phyloP scores from a whole-genome alignment of 2,888 invertebrate species.

The Drosophila diplacantha region DNA sequence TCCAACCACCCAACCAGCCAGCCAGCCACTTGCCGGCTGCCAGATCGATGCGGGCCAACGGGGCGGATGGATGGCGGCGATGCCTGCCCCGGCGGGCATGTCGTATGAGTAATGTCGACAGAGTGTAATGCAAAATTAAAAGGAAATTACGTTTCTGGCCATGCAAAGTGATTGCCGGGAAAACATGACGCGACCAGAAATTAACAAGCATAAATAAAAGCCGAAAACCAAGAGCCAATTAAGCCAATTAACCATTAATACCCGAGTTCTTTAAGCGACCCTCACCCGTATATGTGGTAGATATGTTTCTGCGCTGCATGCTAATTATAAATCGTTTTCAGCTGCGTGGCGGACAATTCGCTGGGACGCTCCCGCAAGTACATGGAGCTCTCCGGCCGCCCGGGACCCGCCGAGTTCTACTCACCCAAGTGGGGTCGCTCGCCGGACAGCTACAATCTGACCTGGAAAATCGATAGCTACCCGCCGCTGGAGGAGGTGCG shows the following conservation, averaged over 20 bases:
- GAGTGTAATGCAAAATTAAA: slow-evolving; percentile 43
- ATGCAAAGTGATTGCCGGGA: slow-evolving; percentile 18
- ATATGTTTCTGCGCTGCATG: neutral
- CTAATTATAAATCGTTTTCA: slow-evolving; percentile 61
- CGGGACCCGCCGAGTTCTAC: slow-evolving; percentile 84
- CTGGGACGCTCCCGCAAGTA: slow-evolving; percentile 84
- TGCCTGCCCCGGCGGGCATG: slow-evolving; percentile 2
- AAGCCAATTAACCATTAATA: slow-evolving; percentile 31
- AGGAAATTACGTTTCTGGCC: slow-evolving; percentile 43
- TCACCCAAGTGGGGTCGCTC: slow-evolving; percentile 82
- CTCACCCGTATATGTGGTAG: neutral
- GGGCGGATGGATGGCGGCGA: slow-evolving; percentile 3
- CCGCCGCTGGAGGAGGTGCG: slow-evolving; percentile 85
- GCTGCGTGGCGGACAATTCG: slow-evolving; percentile 85
- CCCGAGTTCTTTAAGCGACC: neutral
- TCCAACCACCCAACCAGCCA: slow-evolving; percentile 2
- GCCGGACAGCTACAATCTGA: slow-evolving; percentile 82
- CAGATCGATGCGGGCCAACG: slow-evolving; percentile 28
- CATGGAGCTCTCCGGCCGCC: slow-evolving; percentile 85
- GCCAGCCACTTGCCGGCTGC: slow-evolving; percentile 26
- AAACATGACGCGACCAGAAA: slow-evolving; percentile 28
- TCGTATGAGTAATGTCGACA: slow-evolving; percentile 43
- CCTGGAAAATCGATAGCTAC: slow-evolving; percentile 86
- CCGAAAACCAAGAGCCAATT: slow-evolving; percentile 24
- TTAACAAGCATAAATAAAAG: slow-evolving; percentile 21